phyloP scores from a whole-genome alignment of 2,888 invertebrate genomes.

The Metalampra italica region DNA sequence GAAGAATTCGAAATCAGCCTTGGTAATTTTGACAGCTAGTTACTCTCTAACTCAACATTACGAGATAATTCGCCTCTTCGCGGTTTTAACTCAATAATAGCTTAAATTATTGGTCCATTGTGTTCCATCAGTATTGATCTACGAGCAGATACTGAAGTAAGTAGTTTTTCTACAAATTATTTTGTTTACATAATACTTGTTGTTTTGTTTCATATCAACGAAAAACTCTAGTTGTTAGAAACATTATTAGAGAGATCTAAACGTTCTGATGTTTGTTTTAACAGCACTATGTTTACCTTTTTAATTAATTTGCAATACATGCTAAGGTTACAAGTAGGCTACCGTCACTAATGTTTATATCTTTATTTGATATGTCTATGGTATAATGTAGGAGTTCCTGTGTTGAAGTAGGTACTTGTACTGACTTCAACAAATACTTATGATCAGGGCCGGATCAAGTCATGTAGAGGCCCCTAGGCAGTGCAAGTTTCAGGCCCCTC shows the following conservation, averaged over 20 bases:
- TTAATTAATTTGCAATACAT: too few relatives aligned
- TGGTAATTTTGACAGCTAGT: constrained; percentile 33
- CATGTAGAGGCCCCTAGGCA: too few relatives aligned
- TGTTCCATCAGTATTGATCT: not conserved
- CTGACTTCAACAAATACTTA: too few relatives aligned
- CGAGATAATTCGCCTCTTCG: not conserved
- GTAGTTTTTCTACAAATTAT: constrained; percentile 21
- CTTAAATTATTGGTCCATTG: not conserved
- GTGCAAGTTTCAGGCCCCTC: too few relatives aligned
- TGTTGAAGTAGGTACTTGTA: too few relatives aligned
- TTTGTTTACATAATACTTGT: constrained; percentile 57
- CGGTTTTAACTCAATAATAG: not conserved
- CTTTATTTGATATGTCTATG: too few relatives aligned
- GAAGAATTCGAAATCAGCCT: constrained; percentile 27
- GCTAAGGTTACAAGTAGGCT: too few relatives aligned
- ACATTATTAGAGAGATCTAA: not conserved
- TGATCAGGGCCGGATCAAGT: too few relatives aligned
- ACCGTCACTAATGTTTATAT: too few relatives aligned
- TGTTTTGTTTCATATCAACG: not conserved
- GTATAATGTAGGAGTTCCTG: too few relatives aligned
- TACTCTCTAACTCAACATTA: constrained; percentile 1
- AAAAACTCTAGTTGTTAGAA: not conserved
- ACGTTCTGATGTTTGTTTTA: too few relatives aligned
- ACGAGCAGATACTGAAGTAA: constrained; percentile 14
- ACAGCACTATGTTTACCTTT: too few relatives aligned